Conservation (phyloP, 2,888 invertebrate species). For the Drosophila paranaensis region DNA sequence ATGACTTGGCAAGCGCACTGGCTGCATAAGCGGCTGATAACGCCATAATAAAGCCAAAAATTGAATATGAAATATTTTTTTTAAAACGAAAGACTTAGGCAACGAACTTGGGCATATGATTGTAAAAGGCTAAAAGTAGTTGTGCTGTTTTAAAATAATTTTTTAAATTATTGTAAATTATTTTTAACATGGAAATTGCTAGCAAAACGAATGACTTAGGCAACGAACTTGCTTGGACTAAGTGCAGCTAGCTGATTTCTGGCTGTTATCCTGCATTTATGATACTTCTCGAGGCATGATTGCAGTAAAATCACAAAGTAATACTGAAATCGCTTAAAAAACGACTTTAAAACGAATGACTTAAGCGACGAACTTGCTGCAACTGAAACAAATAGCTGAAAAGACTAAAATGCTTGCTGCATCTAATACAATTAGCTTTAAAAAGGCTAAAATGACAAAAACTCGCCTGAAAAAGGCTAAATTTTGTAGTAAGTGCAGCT, state of each 20-base stretch:
- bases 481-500: not conserved
- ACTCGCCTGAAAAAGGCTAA: too few species aligned
- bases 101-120: conserved; percentile 20
- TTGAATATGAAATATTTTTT: not conserved
- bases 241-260: too few species aligned
- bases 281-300: too few species aligned
- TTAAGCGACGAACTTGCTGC: not conserved
- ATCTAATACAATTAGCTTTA: too few species aligned
- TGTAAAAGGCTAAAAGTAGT: not conserved
- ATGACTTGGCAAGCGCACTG: conserved; percentile 23
- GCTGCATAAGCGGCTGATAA: not conserved
- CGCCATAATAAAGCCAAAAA: not conserved
- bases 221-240: not conserved
- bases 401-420: not conserved
- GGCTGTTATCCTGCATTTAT: too few species aligned
- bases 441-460: too few species aligned
- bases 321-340: too few species aligned
- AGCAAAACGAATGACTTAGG: not conserved
- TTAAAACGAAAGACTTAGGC: conserved; percentile 24
- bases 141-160: too few species aligned
- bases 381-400: not conserved
- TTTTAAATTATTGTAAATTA: not conserved
- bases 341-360: not conserved
- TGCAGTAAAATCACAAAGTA: too few species aligned
- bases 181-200: not conserved